phyloP scores from a whole-genome alignment of 2,113 vertebrate species.

The Phoxinus phoxinus region DNA sequence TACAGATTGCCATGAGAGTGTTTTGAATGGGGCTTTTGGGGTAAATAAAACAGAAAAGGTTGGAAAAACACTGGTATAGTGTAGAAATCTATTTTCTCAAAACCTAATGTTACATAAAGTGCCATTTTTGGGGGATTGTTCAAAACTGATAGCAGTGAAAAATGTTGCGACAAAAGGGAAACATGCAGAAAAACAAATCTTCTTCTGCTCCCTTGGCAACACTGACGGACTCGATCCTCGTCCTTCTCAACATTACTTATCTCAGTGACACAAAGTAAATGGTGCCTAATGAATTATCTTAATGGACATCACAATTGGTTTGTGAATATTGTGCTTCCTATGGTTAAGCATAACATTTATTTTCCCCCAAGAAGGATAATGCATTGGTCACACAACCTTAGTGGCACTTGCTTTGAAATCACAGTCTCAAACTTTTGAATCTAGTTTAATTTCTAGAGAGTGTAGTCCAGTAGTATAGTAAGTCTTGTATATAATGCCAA shows the following conservation, averaged over 20 bases:
- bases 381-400: constrained; percentile 26
- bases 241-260: constrained; percentile 39
- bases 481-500: too few relatives aligned
- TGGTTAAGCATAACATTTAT: constrained; percentile 82
- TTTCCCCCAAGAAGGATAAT: constrained; percentile 69
- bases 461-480: too few relatives aligned
- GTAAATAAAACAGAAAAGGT: too few relatives aligned
- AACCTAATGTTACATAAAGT: not conserved
- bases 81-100: not conserved
- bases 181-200: not conserved
- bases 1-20: too few relatives aligned
- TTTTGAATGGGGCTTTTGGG: too few relatives aligned
- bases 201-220: constrained; percentile 19
- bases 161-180: not conserved
- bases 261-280: constrained; percentile 79
- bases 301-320: constrained; percentile 77
- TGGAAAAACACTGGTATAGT: too few relatives aligned
- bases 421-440: too few relatives aligned
- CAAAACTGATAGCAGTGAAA: not conserved
- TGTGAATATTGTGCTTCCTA: constrained; percentile 81
- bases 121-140: not conserved
- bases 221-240: constrained; percentile 29
- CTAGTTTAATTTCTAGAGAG: too few relatives aligned
- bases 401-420: not conserved
- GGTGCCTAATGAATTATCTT: constrained; percentile 86